Evolutionary conservation across 2,797 vertebrate genomes (phyloP).

Genomic region (Aulostomus chinensis): DNA sequence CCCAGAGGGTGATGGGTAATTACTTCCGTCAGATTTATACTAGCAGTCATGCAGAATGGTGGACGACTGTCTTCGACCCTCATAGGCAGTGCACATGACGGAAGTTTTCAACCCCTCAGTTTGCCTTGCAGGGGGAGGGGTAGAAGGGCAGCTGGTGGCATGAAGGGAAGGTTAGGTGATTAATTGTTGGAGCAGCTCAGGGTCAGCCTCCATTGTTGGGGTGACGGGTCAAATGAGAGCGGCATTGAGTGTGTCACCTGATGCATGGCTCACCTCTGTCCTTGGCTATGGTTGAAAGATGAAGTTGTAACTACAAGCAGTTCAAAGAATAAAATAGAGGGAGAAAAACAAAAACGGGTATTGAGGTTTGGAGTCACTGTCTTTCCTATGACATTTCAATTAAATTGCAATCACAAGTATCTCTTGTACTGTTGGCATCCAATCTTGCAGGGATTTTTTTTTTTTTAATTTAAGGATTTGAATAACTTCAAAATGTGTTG

Average conservation of each 20-base stretch:
- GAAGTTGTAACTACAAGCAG: constrained; percentile 58
- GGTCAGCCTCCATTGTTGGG: constrained; percentile 66
- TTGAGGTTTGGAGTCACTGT: constrained; percentile 39
- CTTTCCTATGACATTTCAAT: constrained; percentile 72
- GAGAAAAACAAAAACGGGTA: constrained; percentile 34
- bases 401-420: constrained; percentile 66
- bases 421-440: constrained; percentile 64
- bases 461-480: constrained; percentile 38
- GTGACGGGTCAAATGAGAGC: constrained; percentile 73
- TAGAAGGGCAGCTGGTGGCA: constrained; percentile 10
- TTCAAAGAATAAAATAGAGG: constrained; percentile 6
- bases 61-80: constrained; percentile 56
- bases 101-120: constrained; percentile 11
- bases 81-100: constrained; percentile 19
- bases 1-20: constrained; percentile 74
- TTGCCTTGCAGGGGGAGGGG: too few species aligned
- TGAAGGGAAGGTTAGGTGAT: constrained; percentile 67
- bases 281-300: constrained; percentile 42
- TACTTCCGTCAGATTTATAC: constrained; percentile 77
- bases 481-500: constrained; percentile 41
- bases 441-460: constrained; percentile 32
- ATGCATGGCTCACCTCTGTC: constrained; percentile 48
- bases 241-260: constrained; percentile 61
- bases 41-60: constrained; percentile 58
- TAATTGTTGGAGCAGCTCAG: constrained; percentile 68